phyloP scores from a whole-genome alignment of 1,140 invertebrate genomes.

The Tribolium madens region DNA sequence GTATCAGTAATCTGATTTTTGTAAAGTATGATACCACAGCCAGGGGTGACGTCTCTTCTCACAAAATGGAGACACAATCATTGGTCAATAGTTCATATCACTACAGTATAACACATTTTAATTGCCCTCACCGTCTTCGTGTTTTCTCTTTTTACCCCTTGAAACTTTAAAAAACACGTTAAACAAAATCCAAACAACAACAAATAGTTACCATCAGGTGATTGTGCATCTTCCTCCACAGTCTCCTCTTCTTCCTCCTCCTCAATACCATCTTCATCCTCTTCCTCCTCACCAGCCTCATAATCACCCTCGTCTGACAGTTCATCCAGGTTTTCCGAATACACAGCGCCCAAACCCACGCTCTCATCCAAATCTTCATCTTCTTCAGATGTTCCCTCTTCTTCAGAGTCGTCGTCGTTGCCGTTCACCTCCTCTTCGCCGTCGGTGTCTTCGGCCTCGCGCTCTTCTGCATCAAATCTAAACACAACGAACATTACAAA shows the following conservation, averaged over 20 bases:
- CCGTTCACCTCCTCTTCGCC: conserved; percentile 81
- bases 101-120: conserved; percentile 57
- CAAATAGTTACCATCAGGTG: conserved; percentile 56
- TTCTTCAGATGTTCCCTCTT: conserved; percentile 61
- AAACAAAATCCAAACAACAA: background rate
- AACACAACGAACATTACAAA: no score
- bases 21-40: conserved; percentile 61
- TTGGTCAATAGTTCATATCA: conserved; percentile 59
- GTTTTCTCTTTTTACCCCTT: conserved; percentile 80
- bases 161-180: conserved; percentile 53
- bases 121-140: conserved; percentile 71
- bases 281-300: conserved; percentile 74
- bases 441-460: conserved; percentile 78
- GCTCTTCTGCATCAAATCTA: conserved; percentile 74
- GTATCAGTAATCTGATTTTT: conserved; percentile 45
- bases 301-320: conserved; percentile 74
- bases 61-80: conserved; percentile 57
- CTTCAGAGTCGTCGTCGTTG: conserved; percentile 80
- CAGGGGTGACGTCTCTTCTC: conserved; percentile 58
- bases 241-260: conserved; percentile 74
- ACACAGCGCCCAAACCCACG: conserved; percentile 73
- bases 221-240: conserved; percentile 69
- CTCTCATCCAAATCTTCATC: conserved; percentile 73
- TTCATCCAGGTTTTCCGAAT: conserved; percentile 78
- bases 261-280: conserved; percentile 71